Base-by-base conservation (phyloP, 2,888 invertebrate genomes). In the Epiblema foenella region DNA sequence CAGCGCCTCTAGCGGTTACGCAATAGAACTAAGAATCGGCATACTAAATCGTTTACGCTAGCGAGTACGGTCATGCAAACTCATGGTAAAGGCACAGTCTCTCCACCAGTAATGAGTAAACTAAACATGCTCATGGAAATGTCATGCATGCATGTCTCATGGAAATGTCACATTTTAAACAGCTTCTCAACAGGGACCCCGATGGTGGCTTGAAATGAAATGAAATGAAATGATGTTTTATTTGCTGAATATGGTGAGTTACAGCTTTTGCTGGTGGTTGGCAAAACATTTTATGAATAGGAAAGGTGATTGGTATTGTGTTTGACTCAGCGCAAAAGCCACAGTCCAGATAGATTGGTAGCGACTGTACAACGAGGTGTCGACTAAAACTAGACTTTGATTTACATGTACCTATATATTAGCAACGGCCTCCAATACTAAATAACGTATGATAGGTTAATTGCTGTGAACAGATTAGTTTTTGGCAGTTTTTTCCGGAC, bases 391-490 rank as follows among this genome's bases (percentile, higher is more conserved):
- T 49, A 69, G 70, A 70, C 65, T 58, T 56, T 65, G 68, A 73
- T 69, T 74, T 74, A 70, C 49, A 70, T 46, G 54, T 52, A 85
- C 82, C 84, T 85, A 87, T 86, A 83, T 82, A 87, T 89, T 87
- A 86, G 76, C 68, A 17, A 68, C 83, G 89, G 89, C 93, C 92
- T 93, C 91, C 90, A 87, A 77, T 85, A 86, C 84, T 89, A 89
- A 89, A 89, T 85, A 89, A 84, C 80, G 83, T 81, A 81, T 89
- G 91, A 93, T 93, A 90, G 89, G 90, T 90, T 93, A 93, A 93
- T 93, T 92, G 91, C 89, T 84, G 83, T 80, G 85, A 86, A 88
- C 87, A 87, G 89, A 89, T 91, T 90, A 89, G 85, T 83, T 92
- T 89, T 91, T 89, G 88, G 89, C 89, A 85, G 88, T 90, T 92